A percentile compares a stretch with the other conserved stretches of the same genome.
Evolutionary conservation across 2,888 invertebrate species (phyloP).

Genomic region (Synergus japonicus): DNA sequence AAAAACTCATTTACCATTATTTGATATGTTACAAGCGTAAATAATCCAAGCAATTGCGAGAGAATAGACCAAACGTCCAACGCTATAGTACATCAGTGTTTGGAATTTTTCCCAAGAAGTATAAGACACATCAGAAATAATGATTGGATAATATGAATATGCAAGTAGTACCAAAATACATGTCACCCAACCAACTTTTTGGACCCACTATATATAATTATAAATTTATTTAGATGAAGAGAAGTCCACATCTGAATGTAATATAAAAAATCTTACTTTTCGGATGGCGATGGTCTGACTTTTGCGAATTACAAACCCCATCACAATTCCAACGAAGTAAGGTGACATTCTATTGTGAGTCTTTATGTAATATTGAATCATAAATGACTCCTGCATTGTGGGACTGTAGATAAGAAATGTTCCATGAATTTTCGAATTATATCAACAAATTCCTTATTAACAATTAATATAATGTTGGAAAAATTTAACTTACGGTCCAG

Average conservation of each 20-base stretch:
- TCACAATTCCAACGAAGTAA: neutral
- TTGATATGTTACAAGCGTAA: too few relatives aligned
- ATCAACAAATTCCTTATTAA: too few relatives aligned
- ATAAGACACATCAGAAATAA: neutral
- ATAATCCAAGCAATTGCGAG: too few relatives aligned
- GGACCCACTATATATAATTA: neutral
- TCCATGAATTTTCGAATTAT: too few relatives aligned
- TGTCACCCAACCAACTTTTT: neutral
- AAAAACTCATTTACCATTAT: too few relatives aligned
- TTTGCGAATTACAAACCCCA: neutral
- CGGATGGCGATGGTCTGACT: neutral
- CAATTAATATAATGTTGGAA: neutral
- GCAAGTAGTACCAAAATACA: too few relatives aligned
- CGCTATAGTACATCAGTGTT: neutral
- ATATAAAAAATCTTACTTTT: neutral
- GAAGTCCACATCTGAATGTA: too few relatives aligned
- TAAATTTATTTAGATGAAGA: too few relatives aligned
- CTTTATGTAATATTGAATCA: neutral
- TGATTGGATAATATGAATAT: neutral
- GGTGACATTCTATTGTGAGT: neutral
- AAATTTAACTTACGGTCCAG: neutral
- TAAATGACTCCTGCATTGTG: neutral
- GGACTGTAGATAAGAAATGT: too few relatives aligned
- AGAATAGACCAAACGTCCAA: neutral
- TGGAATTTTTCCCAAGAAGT: neutral